These are phyloP conservation scores for Neopelma chrysocephalum DNA, from an alignment of 2,797 vertebrate species.

Conservation along the genomic window DNA sequence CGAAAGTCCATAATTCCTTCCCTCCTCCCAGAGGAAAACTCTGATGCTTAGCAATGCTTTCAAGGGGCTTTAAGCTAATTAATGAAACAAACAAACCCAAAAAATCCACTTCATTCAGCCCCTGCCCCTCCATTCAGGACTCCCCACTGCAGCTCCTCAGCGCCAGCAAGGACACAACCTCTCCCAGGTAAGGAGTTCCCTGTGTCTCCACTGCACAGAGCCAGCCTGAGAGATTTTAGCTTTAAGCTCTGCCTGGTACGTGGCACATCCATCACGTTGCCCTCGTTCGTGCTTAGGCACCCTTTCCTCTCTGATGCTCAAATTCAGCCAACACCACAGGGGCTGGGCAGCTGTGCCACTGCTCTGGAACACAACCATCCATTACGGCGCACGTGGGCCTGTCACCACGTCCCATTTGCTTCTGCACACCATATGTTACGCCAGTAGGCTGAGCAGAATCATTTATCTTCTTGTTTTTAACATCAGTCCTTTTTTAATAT, in stretches of 20 bases:
- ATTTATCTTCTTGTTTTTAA: slow-evolving; percentile 1
- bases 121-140: not conserved
- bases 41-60: not conserved
- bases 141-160: not conserved
- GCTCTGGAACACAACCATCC: not conserved
- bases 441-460: not conserved
- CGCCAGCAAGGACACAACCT: accelerated
- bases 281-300: not conserved
- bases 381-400: accelerated
- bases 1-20: not conserved
- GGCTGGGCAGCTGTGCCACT: not conserved
- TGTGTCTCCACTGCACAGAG: not conserved
- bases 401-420: not conserved
- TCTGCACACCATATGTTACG: not conserved
- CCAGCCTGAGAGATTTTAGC: not conserved
- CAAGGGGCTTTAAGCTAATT: not conserved
- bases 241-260: accelerated
- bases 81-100: not conserved
- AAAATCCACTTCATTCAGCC: not conserved
- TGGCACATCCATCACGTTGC: not conserved
- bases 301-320: not conserved
- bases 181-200: not conserved
- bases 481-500: not conserved
- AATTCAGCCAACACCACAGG: not conserved
- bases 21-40: not conserved